Evolutionary conservation across 1,140 invertebrate species (phyloP).

Genomic region (Ceratosolen solmsi): DNA sequence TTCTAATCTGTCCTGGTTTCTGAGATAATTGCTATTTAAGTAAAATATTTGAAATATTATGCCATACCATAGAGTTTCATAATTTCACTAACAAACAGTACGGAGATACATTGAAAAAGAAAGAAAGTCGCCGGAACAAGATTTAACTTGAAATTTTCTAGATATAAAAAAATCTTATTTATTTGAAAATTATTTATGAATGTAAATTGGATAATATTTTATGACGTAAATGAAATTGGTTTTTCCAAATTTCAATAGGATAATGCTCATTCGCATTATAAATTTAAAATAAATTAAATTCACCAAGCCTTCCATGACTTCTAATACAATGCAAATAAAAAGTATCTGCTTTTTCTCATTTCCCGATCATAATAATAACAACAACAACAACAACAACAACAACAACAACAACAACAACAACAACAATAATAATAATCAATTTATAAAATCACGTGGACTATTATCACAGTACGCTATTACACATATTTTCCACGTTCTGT

Average conservation of each 20-base stretch:
- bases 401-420: no score
- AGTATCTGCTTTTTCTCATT: background rate
- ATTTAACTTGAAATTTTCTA: conserved; percentile 2
- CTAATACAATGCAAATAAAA: background rate
- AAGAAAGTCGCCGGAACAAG: background rate
- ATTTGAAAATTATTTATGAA: conserved; percentile 1
- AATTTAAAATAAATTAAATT: no score
- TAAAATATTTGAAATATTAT: conserved; percentile 1
- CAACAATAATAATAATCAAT: no score
- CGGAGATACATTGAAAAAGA: background rate
- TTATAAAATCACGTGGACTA: no score
- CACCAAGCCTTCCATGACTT: background rate
- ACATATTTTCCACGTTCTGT: background rate
- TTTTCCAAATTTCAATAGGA: background rate
- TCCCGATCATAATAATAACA: background rate
- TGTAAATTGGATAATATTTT: background rate
- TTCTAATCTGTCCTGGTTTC: background rate
- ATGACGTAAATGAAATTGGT: background rate
- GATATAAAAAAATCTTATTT: background rate
- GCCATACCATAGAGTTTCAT: background rate
- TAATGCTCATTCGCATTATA: background rate
- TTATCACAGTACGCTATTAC: no score
- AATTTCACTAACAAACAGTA: background rate
- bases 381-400: no score
- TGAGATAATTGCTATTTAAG: background rate